Evolutionary conservation across 2,888 invertebrate species (phyloP), one percentile per base, ranked within the genome.

Genomic region (Athalia circularis): DNA sequence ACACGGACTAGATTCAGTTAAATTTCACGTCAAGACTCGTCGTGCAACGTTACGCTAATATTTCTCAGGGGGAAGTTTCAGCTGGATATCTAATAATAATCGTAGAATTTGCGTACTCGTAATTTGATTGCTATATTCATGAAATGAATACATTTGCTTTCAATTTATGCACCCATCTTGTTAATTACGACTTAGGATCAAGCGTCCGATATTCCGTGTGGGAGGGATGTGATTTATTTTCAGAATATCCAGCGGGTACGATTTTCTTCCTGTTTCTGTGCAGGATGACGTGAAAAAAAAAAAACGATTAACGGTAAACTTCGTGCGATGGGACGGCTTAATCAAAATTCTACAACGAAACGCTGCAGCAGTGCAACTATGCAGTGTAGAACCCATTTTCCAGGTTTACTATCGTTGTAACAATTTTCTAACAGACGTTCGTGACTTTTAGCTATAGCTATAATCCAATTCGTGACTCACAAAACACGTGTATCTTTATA

Each of bases 51-150:
- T n/a, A 70, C 70, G 43, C 54, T 8, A 70, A 70, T 52, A 54
- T 45, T 57, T 54, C 57, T n/a, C 4, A 13, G n/a, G 15, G 29
- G 29, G 29, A 29, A 29, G 29, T 70, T 43, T 54, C 4, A 70
- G 52, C 9, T 43, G 13, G 5, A 8, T 50, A 5, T 11, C 7
- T 29, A 7, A 70, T 54, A 70, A 15, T 43, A 43, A 6, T n/a
- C 11, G 5, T 5, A 45, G 57, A 57, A 70, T 4, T 70, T 52
- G n/a, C 5, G n/a, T 29, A 4, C 43, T 70, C 3, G 15, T 52
- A 54, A 68, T 68, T 54, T 29, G 59, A 48, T 72, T 59, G 47
- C 59, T 65, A 47, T 72, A 72, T 72, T 59, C 59, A 72, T 72
- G 72, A 5, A 45, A 5, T 11, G 45, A 59, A 72, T 72, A 72